These are phyloP conservation scores for Ladona fulva DNA, from an alignment of 1,140 invertebrate species.

Conservation along the genomic window DNA sequence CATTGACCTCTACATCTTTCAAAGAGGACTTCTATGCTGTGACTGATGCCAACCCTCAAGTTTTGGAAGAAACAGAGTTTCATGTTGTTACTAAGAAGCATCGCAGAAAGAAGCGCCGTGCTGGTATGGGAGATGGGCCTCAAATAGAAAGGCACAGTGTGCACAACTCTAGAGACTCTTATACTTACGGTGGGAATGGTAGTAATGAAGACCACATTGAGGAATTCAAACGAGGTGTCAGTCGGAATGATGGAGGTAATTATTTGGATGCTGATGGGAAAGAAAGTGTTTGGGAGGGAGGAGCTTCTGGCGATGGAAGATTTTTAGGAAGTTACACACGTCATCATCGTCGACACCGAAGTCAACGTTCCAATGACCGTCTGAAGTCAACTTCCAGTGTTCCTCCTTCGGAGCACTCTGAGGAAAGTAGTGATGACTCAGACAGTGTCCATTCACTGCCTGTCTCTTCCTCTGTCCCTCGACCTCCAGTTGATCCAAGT, in stretches of 20 bases:
- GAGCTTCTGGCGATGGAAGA: conserved; percentile 24
- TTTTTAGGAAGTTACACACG: conserved; percentile 20
- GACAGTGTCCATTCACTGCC: conserved; percentile 65
- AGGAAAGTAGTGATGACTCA: conserved; percentile 52
- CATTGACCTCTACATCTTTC: background rate
- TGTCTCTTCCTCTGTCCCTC: conserved; percentile 44
- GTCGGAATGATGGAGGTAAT: conserved; percentile 26
- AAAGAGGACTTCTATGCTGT: conserved; percentile 18
- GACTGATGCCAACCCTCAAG: conserved; percentile 19
- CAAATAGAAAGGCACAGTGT: background rate
- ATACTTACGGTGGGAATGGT: background rate
- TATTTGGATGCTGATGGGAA: conserved; percentile 19
- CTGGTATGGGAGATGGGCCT: conserved; percentile 21
- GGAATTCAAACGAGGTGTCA: background rate
- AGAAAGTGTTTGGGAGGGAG: conserved; percentile 19
- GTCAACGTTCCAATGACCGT: conserved; percentile 21
- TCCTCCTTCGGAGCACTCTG: conserved; percentile 60
- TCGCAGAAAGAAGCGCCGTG: conserved; percentile 53
- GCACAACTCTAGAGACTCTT: background rate
- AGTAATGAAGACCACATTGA: conserved; percentile 11
- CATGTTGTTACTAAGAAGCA: conserved; percentile 63
- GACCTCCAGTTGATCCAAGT: conserved; percentile 27
- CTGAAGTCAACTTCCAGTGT: conserved; percentile 48
- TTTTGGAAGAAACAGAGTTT: conserved; percentile 43
- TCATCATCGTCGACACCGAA: conserved; percentile 24